Evolutionary conservation across 2,113 vertebrate species (phyloP).

Genomic region (Nettapus auritus): DNA sequence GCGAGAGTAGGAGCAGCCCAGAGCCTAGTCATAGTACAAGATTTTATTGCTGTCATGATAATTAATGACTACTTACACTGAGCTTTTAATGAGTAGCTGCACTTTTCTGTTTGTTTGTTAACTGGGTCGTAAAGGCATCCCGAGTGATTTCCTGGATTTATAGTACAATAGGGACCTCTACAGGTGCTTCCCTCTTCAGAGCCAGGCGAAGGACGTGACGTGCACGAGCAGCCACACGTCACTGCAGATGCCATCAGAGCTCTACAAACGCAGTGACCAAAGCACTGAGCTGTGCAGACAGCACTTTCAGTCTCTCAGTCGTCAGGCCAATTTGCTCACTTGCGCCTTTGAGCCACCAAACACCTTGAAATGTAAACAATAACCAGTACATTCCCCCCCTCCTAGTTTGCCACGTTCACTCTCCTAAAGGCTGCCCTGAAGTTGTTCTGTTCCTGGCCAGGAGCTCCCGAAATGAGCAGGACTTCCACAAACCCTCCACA

Average conservation of each 20-base stretch:
- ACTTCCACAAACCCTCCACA: not conserved
- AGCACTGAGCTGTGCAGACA: not conserved
- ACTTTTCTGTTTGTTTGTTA: not conserved
- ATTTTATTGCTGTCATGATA: slow-evolving; percentile 20
- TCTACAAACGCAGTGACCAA: not conserved
- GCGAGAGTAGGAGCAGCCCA: slow-evolving; percentile 18
- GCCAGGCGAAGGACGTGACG: not conserved
- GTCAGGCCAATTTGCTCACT: no score
- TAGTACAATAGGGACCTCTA: slow-evolving; percentile 49
- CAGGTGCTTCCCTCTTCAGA: not conserved
- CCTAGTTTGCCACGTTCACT: not conserved
- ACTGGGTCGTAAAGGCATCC: not conserved
- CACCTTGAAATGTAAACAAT: not conserved
- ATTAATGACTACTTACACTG: slow-evolving; percentile 17
- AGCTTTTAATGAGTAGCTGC: not conserved
- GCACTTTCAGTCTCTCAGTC: accelerated
- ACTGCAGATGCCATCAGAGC: not conserved
- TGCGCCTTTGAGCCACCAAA: not conserved
- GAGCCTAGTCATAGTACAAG: not conserved
- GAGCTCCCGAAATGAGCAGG: not conserved
- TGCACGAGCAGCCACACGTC: accelerated
- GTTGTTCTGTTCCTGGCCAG: not conserved
- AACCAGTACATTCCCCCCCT: not conserved
- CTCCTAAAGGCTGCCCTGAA: not conserved
- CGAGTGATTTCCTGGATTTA: not conserved